Evolutionary conservation across 2,888 invertebrate genomes (phyloP).

Genomic region (Drosophila conformis): DNA sequence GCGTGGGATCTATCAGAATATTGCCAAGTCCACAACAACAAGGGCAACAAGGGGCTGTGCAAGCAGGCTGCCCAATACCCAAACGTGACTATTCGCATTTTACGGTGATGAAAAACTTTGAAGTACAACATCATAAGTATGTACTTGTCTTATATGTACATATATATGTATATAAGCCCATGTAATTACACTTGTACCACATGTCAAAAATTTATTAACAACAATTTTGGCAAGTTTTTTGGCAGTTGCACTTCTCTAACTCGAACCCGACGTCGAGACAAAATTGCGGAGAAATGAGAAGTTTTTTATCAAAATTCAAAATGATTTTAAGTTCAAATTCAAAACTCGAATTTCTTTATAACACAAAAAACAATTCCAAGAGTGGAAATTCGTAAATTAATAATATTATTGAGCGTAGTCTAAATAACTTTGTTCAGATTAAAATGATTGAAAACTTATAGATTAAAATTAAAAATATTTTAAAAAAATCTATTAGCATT

Average conservation of each 20-base stretch:
- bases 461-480: too few species aligned
- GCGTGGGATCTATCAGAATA: conserved; percentile 23
- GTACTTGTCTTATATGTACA: conserved; percentile 10
- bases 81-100: conserved; percentile 48
- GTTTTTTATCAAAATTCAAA: background rate
- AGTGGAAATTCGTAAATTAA: rapidly evolving
- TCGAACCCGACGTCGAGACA: background rate
- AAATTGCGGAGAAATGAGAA: background rate
- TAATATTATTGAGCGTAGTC: too few species aligned
- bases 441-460: rapidly evolving
- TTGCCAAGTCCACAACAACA: conserved; percentile 7
- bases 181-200: conserved; percentile 12
- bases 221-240: background rate
- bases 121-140: conserved; percentile 44
- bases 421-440: too few species aligned
- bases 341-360: background rate
- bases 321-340: background rate
- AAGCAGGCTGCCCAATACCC: conserved; percentile 20
- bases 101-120: conserved; percentile 23
- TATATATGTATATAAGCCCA: conserved; percentile 11
- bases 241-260: background rate
- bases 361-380: background rate
- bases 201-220: conserved; percentile 1
- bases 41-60: conserved; percentile 6
- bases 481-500: background rate